Base-by-base conservation (phyloP, 2,797 vertebrate species). In the Oophaga sylvatica region DNA sequence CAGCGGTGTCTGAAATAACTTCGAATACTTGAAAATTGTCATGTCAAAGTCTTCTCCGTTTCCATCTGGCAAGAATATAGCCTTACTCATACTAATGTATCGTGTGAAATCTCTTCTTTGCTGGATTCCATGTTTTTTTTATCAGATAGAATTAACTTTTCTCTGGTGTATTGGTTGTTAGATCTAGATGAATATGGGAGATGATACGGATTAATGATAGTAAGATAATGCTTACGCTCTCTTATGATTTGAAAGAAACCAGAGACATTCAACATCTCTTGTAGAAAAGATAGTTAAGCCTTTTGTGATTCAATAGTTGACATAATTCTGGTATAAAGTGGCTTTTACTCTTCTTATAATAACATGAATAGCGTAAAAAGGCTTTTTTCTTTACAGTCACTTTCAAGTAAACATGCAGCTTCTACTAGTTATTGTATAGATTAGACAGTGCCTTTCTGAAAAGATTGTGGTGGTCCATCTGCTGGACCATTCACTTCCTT, bases 21-120 rank as follows among this genome's bases (percentile, higher is more conserved):
- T 22, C 59, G 29, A 83, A 83, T 71, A 70, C 67, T 76, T 76
- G 45, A 76, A 76, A 76, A 76, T 76, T 75, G 68, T 62, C 82
- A 41, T 19, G 70, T 73, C 20, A 83, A 75, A 41, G 56, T 83
- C 81, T 71, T 29, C 56, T 73, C 19, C 29, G 73, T 83, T 73
- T 31, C 29, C 48, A 16, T n/a, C 41, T 20, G 57, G 56, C 56
- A n/a, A 22, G 68, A 76, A 83, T 73, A 83, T 83, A 35, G 26
- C 67, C 20, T 71, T 83, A 59, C 56, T 59, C 19, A 35, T 83
- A 17, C 68, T 70, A 22, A 83, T 60, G 71, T 41, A 71, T 71
- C 67, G 22, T 71, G 59, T 57, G 3, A 15, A 41, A 60, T 63
- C 59, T 75, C 53, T 71, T 45, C 56, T 73, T 83, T 8, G 73